Base-by-base conservation (phyloP, 2,113 vertebrate species). In the Misgurnus mizolepis region DNA sequence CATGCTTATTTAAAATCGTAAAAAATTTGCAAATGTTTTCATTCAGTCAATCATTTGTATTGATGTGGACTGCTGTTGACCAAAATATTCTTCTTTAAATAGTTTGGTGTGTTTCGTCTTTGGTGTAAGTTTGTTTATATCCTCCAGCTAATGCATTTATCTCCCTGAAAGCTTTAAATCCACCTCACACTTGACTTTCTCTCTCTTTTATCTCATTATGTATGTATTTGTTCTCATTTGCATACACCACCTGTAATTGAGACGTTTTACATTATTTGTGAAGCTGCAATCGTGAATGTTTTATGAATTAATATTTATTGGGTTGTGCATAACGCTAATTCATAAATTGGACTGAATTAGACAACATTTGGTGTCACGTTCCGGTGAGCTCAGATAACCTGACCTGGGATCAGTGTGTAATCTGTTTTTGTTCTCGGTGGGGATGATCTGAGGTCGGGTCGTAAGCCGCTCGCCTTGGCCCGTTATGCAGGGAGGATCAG, bases 381-480 rank as follows among this genome's bases (percentile, higher is more conserved):
- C 4, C 34, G 9, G 8, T 40, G 69, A 72, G 53, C 50, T 72
- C 49, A 41, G 50, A 27, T 18, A 58, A 39, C 50, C 77, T 83
- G 77, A 84, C 53, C 75, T 47, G 18, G 45, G 76, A 73, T 76
- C 77, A 43, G 39, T 64, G 10, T 45, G 18, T 84, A 84, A 84
- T 84, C 79, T 64, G 68, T 39, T 81, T 61, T 39, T 47, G 75
- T 67, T 49, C 65, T 17, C 55, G 49, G 34, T n/a, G 10, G 78
- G 78, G 61, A 53, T 56, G 79, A 81, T 84, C 79, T 74, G 79
- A 17, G 75, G 69, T 74, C 71, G 61, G 50, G 41, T 45, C 17
- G 17, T 45, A 72, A 72, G 53, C 50, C 40, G 27, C 50, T 72
- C 34, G 34, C 34, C 7, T 58, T 58, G 55, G 55, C 6, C 50